A percentile compares a stretch with the other conserved stretches of the same genome.
Evolutionary conservation across 1,140 invertebrate species (phyloP).

Genomic region (Monomorium pharaonis): DNA sequence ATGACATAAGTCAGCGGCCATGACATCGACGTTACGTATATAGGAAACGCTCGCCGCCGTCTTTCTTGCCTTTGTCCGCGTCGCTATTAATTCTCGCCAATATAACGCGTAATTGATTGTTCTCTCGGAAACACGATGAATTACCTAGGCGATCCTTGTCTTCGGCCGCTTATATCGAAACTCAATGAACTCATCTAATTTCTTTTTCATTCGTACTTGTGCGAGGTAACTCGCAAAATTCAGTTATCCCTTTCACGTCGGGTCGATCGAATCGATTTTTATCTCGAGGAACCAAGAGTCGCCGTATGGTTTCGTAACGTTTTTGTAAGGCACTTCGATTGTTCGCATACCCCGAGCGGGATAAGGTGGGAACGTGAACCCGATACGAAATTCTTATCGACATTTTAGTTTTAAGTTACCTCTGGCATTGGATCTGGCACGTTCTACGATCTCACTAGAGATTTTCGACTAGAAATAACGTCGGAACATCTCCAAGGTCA

Average conservation of each 20-base stretch:
- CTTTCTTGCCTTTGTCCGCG: slow-evolving; percentile 67
- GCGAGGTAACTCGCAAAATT: neutral
- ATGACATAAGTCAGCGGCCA: slow-evolving; percentile 71
- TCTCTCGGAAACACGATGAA: slow-evolving; percentile 32
- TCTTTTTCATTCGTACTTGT: neutral
- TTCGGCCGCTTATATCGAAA: neutral
- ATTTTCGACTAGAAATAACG: slow-evolving; percentile 31
- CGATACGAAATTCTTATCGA: neutral
- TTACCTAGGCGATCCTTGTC: neutral
- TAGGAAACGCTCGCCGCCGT: slow-evolving; percentile 70
- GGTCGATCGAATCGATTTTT: neutral
- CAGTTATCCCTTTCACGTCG: neutral
- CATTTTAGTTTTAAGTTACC: neutral
- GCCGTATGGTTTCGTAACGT: neutral
- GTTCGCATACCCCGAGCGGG: neutral
- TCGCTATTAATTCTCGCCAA: slow-evolving; percentile 61
- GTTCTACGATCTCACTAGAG: neutral
- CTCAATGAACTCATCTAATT: neutral
- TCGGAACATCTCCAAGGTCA: neutral
- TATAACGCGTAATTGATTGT: slow-evolving; percentile 35
- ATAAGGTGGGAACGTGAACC: neutral
- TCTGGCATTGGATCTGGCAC: slow-evolving; percentile 6
- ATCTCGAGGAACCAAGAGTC: neutral
- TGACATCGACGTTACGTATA: slow-evolving; percentile 74
- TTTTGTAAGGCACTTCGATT: neutral